These are phyloP conservation scores for Sarcoramphus papa DNA, from an alignment of 2,797 vertebrate species.

Conservation along the genomic window DNA sequence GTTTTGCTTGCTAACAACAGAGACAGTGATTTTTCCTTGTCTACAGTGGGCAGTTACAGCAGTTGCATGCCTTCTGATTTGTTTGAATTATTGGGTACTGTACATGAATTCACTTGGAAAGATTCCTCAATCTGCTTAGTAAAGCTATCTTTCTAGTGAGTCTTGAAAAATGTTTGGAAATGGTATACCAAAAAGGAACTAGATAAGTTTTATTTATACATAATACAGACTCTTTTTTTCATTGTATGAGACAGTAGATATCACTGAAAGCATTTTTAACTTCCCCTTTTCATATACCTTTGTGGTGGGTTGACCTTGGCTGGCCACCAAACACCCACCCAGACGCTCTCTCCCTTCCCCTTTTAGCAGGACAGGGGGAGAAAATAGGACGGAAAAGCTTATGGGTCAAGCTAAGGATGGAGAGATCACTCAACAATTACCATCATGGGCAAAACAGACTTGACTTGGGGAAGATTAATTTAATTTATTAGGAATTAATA, in stretches of 20 bases:
- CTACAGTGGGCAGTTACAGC: not conserved
- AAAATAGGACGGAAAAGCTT: not conserved
- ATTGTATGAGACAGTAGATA: not conserved
- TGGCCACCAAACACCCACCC: not conserved
- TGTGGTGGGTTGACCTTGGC: not conserved
- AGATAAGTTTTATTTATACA: not conserved
- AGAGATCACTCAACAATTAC: not conserved
- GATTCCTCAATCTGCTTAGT: not conserved
- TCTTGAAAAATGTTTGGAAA: not conserved
- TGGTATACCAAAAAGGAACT: not conserved
- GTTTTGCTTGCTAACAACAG: not conserved
- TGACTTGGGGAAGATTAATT: not conserved
- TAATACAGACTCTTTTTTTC: not conserved
- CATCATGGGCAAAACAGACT: not conserved
- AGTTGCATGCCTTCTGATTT: not conserved
- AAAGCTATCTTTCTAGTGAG: not conserved
- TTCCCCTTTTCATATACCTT: not conserved
- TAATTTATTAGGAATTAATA: not conserved
- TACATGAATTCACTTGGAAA: not conserved
- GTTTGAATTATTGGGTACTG: not conserved
- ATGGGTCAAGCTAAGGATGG: not conserved
- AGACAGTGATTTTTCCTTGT: not conserved
- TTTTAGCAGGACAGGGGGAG: not conserved
- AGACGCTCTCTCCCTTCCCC: not conserved
- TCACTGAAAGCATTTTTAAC: not conserved